Percentiles rank a stretch among this genome's conserved stretches.
Conservation (phyloP, 2,797 vertebrate genomes). For the Octomys mimax region DNA sequence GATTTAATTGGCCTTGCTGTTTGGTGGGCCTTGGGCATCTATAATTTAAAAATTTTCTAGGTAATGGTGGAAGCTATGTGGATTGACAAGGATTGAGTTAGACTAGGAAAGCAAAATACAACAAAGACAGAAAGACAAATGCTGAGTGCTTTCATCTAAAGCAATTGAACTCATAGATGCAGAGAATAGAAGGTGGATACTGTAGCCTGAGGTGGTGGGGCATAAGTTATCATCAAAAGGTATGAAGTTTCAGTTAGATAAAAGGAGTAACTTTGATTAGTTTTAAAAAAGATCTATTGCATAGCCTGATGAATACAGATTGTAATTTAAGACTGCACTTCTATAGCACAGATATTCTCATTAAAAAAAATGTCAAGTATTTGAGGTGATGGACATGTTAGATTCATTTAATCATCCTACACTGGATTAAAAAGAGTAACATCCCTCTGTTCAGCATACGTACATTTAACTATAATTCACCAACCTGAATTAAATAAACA, state of each 20-base stretch:
- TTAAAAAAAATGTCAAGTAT: background rate
- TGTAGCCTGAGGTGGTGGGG: too few relatives aligned
- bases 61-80: background rate
- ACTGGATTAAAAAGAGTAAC: background rate
- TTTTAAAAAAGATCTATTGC: background rate
- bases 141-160: too few relatives aligned
- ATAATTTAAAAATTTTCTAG: background rate
- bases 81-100: background rate
- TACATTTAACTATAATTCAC: background rate
- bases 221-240: background rate
- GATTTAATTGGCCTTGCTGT: background rate
- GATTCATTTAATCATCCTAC: constrained; percentile 22
- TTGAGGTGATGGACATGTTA: background rate
- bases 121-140: background rate
- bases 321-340: background rate
- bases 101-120: background rate
- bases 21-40: background rate
- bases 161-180: background rate
- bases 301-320: background rate
- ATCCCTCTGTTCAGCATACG: background rate
- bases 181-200: background rate
- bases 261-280: background rate
- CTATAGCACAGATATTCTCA: background rate
- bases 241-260: background rate
- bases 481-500: constrained; percentile 20